phyloP scores from a whole-genome alignment of 2,888 invertebrate species.

The Netelia melanura region DNA sequence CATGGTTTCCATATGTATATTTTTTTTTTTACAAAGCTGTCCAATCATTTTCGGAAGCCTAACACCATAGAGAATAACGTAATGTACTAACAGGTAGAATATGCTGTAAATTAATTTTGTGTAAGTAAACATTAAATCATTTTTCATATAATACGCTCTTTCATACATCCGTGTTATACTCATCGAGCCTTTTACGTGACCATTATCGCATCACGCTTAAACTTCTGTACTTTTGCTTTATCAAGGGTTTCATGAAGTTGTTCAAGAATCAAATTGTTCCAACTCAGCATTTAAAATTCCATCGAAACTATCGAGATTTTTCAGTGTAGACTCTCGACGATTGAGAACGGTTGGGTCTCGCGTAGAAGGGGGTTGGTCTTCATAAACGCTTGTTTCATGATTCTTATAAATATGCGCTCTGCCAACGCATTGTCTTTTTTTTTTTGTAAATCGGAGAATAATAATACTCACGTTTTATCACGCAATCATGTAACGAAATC shows the following conservation, averaged over 20 bases:
- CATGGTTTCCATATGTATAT: not conserved
- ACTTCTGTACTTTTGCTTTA: not conserved
- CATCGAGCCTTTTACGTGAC: conserved; percentile 15
- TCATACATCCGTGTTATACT: conserved; percentile 29
- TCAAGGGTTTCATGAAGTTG: not conserved
- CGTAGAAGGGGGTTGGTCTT: conserved; percentile 3
- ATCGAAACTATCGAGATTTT: conserved; percentile 9
- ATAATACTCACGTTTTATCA: conserved; percentile 49
- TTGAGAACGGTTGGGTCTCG: not conserved
- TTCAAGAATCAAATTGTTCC: conserved; percentile 17
- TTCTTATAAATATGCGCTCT: conserved; percentile 31
- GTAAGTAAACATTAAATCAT: conserved; percentile 24
- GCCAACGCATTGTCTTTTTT: conserved; percentile 26
- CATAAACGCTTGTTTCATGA: conserved; percentile 34
- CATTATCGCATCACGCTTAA: conserved; percentile 44
- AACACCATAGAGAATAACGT: conserved; percentile 32
- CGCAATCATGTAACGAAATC: conserved; percentile 65
- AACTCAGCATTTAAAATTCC: conserved; percentile 22
- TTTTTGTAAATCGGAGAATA: not conserved
- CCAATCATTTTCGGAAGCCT: conserved; percentile 19
- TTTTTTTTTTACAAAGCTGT: not conserved
- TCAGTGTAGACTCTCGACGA: not conserved
- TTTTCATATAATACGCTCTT: not conserved
- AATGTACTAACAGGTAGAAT: conserved; percentile 56
- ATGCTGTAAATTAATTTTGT: conserved; percentile 44